Percentiles rank a stretch among this genome's conserved stretches.
Evolutionary conservation across 2,888 invertebrate genomes (phyloP).

Genomic region (Drosophila neotestacea): DNA sequence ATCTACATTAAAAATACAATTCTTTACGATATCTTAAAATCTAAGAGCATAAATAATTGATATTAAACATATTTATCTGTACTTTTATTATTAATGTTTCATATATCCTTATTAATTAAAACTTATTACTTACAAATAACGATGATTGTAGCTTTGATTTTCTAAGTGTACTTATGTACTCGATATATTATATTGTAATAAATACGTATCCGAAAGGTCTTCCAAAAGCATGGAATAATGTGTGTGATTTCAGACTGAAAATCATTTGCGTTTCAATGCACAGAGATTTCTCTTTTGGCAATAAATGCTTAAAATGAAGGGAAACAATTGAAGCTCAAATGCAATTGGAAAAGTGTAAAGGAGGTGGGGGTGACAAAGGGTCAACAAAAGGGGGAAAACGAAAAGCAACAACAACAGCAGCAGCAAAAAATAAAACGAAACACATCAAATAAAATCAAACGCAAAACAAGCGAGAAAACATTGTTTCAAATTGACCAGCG

Average conservation of each 20-base stretch:
- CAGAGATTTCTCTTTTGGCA: constrained; percentile 25
- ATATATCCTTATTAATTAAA: no score
- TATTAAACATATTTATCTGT: no score
- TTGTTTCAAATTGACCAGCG: constrained; percentile 76
- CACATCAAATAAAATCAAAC: constrained; percentile 78
- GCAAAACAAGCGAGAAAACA: constrained; percentile 78
- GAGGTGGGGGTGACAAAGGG: constrained; percentile 40
- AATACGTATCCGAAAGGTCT: not conserved
- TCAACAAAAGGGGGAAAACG: constrained; percentile 21
- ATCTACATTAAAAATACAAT: no score
- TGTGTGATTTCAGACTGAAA: constrained; percentile 24
- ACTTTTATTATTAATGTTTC: no score
- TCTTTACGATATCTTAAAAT: no score
- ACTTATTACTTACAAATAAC: no score
- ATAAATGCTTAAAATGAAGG: constrained; percentile 10
- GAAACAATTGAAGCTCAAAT: constrained; percentile 50
- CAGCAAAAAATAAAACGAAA: constrained; percentile 52
- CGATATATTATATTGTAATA: not conserved
- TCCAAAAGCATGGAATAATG: constrained; percentile 14
- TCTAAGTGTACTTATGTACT: no score
- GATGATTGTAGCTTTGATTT: no score
- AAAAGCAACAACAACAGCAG: constrained; percentile 17
- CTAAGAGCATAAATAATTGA: no score
- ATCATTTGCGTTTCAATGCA: constrained; percentile 65
- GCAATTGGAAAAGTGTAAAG: constrained; percentile 55